Conservation (phyloP, 2,797 vertebrate species). For the Otus scops region DNA sequence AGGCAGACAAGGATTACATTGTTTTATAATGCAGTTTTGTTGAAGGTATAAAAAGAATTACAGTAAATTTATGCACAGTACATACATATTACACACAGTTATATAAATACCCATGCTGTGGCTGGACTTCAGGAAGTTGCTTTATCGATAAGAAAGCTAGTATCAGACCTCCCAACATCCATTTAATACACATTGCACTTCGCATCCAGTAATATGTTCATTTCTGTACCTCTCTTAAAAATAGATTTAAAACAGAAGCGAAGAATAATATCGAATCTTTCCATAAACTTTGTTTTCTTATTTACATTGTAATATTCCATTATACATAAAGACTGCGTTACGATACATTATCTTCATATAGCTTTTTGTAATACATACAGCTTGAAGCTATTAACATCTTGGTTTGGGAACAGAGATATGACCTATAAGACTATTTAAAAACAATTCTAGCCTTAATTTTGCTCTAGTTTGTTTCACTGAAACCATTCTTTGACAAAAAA, state of each 20-base stretch:
- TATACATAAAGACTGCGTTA: conserved; percentile 77
- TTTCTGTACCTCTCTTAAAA: conserved; percentile 83
- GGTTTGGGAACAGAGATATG: conserved; percentile 67
- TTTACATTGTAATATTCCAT: conserved; percentile 79
- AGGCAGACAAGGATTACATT: conserved; percentile 25
- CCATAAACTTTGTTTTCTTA: conserved; percentile 82
- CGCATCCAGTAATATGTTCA: conserved; percentile 75
- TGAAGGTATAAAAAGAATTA: conserved; percentile 53
- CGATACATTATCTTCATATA: conserved; percentile 74
- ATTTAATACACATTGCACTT: conserved; percentile 67
- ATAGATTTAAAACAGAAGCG: conserved; percentile 82
- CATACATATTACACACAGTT: conserved; percentile 56
- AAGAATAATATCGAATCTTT: conserved; percentile 80
- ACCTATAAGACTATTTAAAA: conserved; percentile 70
- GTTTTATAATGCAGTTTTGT: conserved; percentile 2
- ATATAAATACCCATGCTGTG: conserved; percentile 62
- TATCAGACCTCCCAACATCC: conserved; percentile 22
- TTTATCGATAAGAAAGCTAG: conserved; percentile 4
- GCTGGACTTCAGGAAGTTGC: conserved; percentile 17
- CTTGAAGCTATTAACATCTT: conserved; percentile 73
- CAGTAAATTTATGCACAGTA: conserved; percentile 62
- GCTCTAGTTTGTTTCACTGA: conserved; percentile 78
- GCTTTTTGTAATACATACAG: conserved; percentile 75
- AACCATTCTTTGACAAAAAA: conserved; percentile 74
- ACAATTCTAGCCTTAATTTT: conserved; percentile 67